Conservation (phyloP, 2,113 vertebrate genomes). For the Columba livia region DNA sequence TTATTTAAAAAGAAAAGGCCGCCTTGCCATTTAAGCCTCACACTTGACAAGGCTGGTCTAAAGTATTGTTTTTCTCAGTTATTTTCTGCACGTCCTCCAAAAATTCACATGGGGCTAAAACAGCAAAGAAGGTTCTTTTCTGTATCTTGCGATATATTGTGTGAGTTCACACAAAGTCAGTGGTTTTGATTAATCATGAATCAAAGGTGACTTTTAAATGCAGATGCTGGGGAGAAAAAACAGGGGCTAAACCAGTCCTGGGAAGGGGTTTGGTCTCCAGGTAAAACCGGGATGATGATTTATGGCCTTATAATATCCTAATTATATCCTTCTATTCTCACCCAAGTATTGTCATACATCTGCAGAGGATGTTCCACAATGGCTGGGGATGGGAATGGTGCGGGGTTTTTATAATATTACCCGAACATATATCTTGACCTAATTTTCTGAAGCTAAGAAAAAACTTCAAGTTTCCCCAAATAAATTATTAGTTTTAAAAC, state of each 20-base stretch:
- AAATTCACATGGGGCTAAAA: neutral
- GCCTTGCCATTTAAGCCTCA: neutral
- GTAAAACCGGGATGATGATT: neutral
- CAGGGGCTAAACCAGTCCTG: neutral
- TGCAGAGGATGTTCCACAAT: neutral
- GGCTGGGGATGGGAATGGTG: neutral
- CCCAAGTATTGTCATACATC: neutral
- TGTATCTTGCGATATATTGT: neutral
- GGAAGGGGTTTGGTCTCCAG: neutral
- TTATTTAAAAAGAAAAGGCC: neutral
- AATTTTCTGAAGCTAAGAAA: neutral
- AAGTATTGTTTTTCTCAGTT: neutral
- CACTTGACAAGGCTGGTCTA: neutral
- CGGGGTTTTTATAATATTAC: neutral
- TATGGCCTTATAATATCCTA: neutral
- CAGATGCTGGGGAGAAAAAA: neutral
- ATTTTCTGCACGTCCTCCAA: neutral
- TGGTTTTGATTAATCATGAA: neutral
- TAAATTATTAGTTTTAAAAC: neutral
- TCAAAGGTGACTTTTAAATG: neutral
- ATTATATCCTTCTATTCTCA: accelerated
- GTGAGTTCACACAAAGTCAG: neutral
- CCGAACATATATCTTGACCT: neutral
- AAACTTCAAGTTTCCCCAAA: neutral
- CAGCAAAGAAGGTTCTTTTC: neutral